Percentiles rank a stretch among this genome's conserved stretches.
Conservation (phyloP, 2,113 vertebrate genomes). For the Ciconia boyciana region DNA sequence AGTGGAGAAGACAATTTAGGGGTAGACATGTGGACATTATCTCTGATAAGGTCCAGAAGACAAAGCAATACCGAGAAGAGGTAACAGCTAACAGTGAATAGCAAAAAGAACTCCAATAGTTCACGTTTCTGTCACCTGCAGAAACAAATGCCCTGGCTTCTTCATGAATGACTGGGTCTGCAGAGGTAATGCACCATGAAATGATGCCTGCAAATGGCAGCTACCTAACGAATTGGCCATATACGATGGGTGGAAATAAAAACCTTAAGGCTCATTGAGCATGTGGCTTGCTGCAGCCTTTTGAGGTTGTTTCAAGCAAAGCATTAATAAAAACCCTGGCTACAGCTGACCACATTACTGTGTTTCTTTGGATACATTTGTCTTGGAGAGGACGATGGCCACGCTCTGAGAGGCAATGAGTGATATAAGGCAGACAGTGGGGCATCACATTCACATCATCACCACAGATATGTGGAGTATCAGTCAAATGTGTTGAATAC, state of each 20-base stretch:
- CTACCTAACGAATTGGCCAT: neutral
- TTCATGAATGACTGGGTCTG: neutral
- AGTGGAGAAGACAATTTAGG: neutral
- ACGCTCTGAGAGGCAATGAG: neutral
- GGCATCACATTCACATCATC: slow-evolving; percentile 8
- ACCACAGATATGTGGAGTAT: neutral
- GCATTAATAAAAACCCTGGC: neutral
- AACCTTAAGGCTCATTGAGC: neutral
- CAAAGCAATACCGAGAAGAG: neutral
- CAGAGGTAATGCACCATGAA: neutral
- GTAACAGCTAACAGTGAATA: neutral
- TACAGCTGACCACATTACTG: neutral
- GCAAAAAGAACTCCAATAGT: neutral
- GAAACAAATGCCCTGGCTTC: neutral
- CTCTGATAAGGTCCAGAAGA: neutral
- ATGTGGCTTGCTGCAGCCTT: neutral
- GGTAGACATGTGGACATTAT: neutral
- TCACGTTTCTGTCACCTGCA: neutral
- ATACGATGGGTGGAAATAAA: neutral
- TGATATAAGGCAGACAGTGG: neutral
- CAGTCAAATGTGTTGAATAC: slow-evolving; percentile 1
- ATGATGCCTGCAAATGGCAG: neutral
- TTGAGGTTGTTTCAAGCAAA: neutral
- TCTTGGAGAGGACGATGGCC: neutral
- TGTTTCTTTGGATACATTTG: neutral